Percentiles rank a stretch among this genome's conserved stretches.
Conservation (phyloP, 2,113 vertebrate species). For the Petrocephalus zakoni region DNA sequence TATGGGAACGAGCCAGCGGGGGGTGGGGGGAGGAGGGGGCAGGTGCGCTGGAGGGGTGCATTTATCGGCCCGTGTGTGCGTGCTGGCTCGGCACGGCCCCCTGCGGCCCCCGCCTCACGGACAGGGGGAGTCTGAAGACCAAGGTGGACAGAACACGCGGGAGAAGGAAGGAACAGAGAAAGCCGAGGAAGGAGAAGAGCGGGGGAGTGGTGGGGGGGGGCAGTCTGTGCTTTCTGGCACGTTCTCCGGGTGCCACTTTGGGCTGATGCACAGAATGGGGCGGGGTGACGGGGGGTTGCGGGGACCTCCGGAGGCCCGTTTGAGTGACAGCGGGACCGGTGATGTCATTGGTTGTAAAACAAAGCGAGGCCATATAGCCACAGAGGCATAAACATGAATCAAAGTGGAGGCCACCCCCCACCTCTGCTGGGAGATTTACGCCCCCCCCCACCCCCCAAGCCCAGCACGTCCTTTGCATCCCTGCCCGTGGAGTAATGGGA, state of each 20-base stretch:
- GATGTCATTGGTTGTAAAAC: slow-evolving; percentile 66
- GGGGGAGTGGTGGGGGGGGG: background rate
- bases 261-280: background rate
- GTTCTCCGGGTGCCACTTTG: background rate
- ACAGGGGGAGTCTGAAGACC: slow-evolving; percentile 12
- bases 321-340: slow-evolving; percentile 45
- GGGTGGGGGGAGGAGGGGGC: no score
- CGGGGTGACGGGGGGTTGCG: background rate
- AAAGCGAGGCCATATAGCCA: slow-evolving; percentile 62
- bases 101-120: background rate
- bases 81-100: background rate
- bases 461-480: slow-evolving; percentile 47
- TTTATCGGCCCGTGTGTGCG: background rate
- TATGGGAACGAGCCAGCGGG: background rate
- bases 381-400: slow-evolving; percentile 54
- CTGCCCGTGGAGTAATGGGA: slow-evolving; percentile 38
- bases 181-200: slow-evolving; percentile 19
- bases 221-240: background rate
- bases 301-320: slow-evolving; percentile 30
- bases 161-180: slow-evolving; percentile 20
- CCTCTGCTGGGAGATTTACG: slow-evolving; percentile 67
- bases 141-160: background rate
- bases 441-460: background rate
- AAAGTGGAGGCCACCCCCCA: slow-evolving; percentile 53
- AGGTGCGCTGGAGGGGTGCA: background rate